Evolutionary conservation across 1,140 invertebrate genomes (phyloP), one percentile per base, ranked within the genome.

Genomic region (Zaprionus vittiger): DNA sequence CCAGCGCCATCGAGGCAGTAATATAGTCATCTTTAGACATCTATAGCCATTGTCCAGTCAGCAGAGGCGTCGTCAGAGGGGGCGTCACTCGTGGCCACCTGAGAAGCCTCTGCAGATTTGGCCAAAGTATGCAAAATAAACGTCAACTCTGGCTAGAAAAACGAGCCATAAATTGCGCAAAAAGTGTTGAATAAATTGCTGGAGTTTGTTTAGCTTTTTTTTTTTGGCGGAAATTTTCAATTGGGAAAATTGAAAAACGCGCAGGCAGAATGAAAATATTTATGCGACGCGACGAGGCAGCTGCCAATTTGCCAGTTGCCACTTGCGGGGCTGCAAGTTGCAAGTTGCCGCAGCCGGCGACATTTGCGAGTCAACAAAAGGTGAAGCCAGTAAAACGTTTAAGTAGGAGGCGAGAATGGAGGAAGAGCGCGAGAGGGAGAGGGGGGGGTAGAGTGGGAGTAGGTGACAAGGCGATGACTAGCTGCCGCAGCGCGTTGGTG

Each of bases 401-500:
- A 12, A 12, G 47, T 22, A 22, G 47, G 20, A 44, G 47, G 47
- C 24, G 22, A 14, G 6, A 55, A 15, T 15, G 15, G 26, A 12
- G 17, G n/a, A 14, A 54, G 62, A 11, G 14, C 20, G 17, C 0
- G 5, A 26, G 26, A 62, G 17, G 20, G 47, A 20, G 2, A 11
- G 31, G n/a, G 11, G 20, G 15, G 12, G 15, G 22, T 1, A 11
- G 17, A 24, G 57, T 28, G 15, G 66, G 49, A 37, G 69, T 61
- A 47, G 68, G 69, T 70, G 65, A 59, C 65, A 59, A 62, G 73
- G 67, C 73, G 73, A 26, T 70, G 73, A 69, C 60, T 60, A 60
- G 12, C 41, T 69, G 63, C 49, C 66, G 26, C 37, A 34, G 69
- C 59, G 82, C 77, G 82, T 85, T 85, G 83, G 83, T 68, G 84